Conservation (phyloP, 2,888 invertebrate genomes). For the Mylabris sibirica region DNA sequence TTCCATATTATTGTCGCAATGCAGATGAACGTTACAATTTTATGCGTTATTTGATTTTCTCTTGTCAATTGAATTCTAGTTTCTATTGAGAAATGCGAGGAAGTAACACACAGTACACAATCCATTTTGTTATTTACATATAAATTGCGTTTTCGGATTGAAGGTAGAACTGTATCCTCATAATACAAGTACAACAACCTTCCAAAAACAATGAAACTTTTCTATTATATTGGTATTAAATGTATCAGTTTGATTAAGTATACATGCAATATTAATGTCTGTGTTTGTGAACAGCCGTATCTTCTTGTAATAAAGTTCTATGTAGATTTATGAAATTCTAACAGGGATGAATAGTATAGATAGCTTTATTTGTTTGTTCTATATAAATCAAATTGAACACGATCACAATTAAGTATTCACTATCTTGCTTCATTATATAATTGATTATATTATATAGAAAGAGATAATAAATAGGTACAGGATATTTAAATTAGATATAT, state of each 20-base stretch:
- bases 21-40: not conserved
- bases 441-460: not conserved
- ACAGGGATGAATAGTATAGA: not conserved
- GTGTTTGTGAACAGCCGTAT: not conserved
- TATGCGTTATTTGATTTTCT: not conserved
- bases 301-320: slow-evolving; percentile 16
- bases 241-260: not conserved
- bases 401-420: slow-evolving; percentile 32
- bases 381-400: slow-evolving; percentile 35
- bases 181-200: too few species aligned
- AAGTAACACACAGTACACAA: slow-evolving; percentile 17
- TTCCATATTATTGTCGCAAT: slow-evolving; percentile 1
- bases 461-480: not conserved
- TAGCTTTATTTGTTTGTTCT: slow-evolving; percentile 10
- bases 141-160: slow-evolving; percentile 25
- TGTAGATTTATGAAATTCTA: slow-evolving; percentile 34
- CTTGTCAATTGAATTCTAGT: not conserved
- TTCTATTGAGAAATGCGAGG: not conserved
- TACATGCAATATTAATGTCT: not conserved
- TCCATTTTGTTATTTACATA: slow-evolving; percentile 25
- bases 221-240: too few species aligned
- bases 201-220: too few species aligned
- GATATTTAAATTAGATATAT: slow-evolving; percentile 28
- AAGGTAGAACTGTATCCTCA: not conserved
- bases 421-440: not conserved